Evolutionary conservation across 2,113 vertebrate genomes (phyloP).

Genomic region (Electrona antarctica): DNA sequence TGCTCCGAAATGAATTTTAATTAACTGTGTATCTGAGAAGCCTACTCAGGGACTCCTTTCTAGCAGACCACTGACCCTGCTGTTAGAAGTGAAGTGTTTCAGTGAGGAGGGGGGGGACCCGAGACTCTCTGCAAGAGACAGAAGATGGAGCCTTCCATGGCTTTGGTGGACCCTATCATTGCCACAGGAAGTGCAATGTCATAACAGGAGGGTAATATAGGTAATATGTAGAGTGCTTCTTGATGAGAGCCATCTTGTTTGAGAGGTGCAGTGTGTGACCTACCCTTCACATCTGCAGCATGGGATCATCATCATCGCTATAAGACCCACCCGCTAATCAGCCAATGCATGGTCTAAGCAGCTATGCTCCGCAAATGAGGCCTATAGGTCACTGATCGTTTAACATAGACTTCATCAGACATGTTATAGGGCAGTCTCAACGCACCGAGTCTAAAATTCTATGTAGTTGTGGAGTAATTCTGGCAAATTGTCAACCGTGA

Average conservation of each 20-base stretch:
- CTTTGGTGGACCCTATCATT: conserved; percentile 40
- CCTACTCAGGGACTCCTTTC: conserved; percentile 69
- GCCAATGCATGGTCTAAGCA: conserved; percentile 18
- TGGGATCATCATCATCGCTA: conserved; percentile 22
- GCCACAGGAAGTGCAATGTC: conserved; percentile 43
- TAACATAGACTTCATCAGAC: conserved; percentile 5
- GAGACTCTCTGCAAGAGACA: conserved; percentile 46
- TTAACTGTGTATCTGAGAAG: conserved; percentile 75
- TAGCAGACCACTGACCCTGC: conserved; percentile 65
- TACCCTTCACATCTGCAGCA: conserved; percentile 28
- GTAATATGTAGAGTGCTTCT: conserved; percentile 44
- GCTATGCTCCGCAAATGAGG: conserved; percentile 17
- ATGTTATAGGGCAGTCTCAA: not conserved
- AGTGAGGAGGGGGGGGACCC: conserved; percentile 52
- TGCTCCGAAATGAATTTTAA: conserved; percentile 82
- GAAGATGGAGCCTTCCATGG: conserved; percentile 38
- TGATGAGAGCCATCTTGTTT: conserved; percentile 44
- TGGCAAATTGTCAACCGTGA: conserved; percentile 9
- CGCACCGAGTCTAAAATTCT: not conserved
- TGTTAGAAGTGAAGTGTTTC: conserved; percentile 51
- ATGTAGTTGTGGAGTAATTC: conserved; percentile 20
- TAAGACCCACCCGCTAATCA: conserved; percentile 1
- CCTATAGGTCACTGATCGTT: not conserved
- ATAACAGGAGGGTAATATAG: conserved; percentile 46
- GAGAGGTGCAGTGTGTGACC: conserved; percentile 34